Conservation (phyloP, 2,888 invertebrate genomes). For the Neuroscelio doddi region DNA sequence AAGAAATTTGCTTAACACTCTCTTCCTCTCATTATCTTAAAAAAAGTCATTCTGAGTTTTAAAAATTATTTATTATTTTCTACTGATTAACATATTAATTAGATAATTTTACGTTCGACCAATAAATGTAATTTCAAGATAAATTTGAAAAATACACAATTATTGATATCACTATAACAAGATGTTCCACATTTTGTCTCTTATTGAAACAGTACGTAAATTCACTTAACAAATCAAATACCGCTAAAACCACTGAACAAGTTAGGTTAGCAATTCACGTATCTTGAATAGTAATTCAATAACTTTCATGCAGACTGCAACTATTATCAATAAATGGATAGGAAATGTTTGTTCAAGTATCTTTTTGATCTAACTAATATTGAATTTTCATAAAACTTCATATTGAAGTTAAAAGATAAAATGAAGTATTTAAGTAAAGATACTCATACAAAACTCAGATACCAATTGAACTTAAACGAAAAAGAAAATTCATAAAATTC, state of each 20-base stretch:
- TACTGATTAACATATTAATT: too few species aligned
- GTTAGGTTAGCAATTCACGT: slow-evolving; percentile 70
- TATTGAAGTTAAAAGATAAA: not conserved
- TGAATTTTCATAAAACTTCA: too few species aligned
- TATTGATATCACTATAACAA: slow-evolving; percentile 27
- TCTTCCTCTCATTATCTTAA: too few species aligned
- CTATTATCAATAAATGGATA: slow-evolving; percentile 20
- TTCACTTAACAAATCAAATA: slow-evolving; percentile 71
- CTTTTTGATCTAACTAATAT: slow-evolving; percentile 19
- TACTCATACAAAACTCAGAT: not conserved
- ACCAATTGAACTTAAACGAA: not conserved
- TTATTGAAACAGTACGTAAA: slow-evolving; percentile 66
- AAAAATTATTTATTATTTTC: too few species aligned
- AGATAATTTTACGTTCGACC: too few species aligned
- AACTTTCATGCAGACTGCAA: slow-evolving; percentile 32
- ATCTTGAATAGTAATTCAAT: slow-evolving; percentile 64
- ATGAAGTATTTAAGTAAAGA: not conserved
- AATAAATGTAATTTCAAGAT: too few species aligned
- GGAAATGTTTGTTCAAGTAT: slow-evolving; percentile 26
- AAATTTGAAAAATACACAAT: too few species aligned
- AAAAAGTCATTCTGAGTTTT: too few species aligned
- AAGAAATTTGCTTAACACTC: too few species aligned
- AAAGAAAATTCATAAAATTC: too few species aligned
- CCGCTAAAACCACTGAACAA: slow-evolving; percentile 70
- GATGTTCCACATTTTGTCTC: slow-evolving; percentile 32